A percentile compares a stretch with the other conserved stretches of the same genome.
phyloP scores from a whole-genome alignment of 2,113 vertebrate genomes.

The Collichthys lucidus region DNA sequence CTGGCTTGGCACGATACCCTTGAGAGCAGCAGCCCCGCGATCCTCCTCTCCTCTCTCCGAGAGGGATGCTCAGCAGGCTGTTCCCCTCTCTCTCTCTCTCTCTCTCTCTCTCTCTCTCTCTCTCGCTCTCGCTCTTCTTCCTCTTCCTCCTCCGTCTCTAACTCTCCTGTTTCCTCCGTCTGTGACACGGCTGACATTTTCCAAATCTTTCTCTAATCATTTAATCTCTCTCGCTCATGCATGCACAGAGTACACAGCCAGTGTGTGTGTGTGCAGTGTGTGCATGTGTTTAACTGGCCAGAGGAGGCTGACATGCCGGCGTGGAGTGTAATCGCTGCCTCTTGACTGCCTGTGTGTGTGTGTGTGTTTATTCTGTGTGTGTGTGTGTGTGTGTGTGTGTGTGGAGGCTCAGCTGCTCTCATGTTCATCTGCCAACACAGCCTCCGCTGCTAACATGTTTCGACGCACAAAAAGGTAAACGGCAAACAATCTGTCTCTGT shows the following conservation, averaged over 20 bases:
- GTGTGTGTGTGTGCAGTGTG: conserved; percentile 27
- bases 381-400: conserved; percentile 15
- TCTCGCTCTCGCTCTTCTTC: too few species aligned
- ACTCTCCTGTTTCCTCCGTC: conserved; percentile 42
- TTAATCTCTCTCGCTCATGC: conserved; percentile 42
- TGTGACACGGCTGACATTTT: conserved; percentile 68
- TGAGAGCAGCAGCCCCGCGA: conserved; percentile 76
- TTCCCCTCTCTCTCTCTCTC: conserved; percentile 37
- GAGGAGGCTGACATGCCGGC: conserved; percentile 74
- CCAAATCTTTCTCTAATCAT: conserved; percentile 36
- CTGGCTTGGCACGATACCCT: conserved; percentile 82
- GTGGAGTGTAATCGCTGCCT: conserved; percentile 74
- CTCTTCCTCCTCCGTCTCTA: conserved; percentile 1
- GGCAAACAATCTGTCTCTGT: conserved; percentile 51
- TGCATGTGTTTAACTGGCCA: conserved; percentile 59
- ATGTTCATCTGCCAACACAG: conserved; percentile 76
- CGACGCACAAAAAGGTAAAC: conserved; percentile 89
- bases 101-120: conserved; percentile 38
- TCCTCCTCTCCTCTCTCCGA: conserved; percentile 59
- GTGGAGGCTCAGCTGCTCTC: conserved; percentile 71
- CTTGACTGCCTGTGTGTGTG: conserved; percentile 70
- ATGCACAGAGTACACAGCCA: conserved; percentile 29
- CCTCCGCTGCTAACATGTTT: conserved; percentile 83
- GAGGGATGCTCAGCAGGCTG: conserved; percentile 67
- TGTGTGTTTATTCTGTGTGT: conserved; percentile 7